Conservation (phyloP, 2,888 invertebrate genomes). For the Syritta pipiens region DNA sequence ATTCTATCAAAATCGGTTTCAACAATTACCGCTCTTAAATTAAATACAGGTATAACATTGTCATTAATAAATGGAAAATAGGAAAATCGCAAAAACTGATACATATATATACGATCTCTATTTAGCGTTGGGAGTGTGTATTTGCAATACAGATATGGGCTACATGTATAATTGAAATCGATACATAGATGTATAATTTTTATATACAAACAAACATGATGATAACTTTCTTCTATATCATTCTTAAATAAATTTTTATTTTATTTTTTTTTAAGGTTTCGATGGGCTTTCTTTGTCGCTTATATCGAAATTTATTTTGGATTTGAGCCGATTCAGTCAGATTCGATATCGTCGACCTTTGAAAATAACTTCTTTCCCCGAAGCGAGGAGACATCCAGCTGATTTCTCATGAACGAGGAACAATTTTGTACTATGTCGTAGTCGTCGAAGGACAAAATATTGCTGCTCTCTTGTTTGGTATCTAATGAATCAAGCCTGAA, state of each 20-base stretch:
- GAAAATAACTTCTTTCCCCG: constrained; percentile 76
- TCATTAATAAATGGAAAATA: constrained; percentile 12
- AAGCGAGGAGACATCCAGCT: constrained; percentile 74
- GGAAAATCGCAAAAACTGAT: constrained; percentile 20
- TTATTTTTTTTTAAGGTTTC: not conserved
- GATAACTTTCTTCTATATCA: constrained; percentile 31
- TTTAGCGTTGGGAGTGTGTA: constrained; percentile 9
- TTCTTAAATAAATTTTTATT: constrained; percentile 11
- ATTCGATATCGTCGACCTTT: constrained; percentile 75
- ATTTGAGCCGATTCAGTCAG: constrained; percentile 45
- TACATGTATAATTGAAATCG: constrained; percentile 20
- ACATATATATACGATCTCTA: constrained; percentile 8
- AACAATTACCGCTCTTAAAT: constrained; percentile 38
- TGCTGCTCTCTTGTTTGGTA: constrained; percentile 64
- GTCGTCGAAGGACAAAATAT: constrained; percentile 71
- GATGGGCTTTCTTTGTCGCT: not conserved
- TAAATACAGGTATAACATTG: too few species aligned
- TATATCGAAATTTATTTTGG: constrained; percentile 12
- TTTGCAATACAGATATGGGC: constrained; percentile 35
- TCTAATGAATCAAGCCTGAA: constrained; percentile 67
- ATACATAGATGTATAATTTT: constrained; percentile 20
- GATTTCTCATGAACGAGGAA: constrained; percentile 68
- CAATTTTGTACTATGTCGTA: constrained; percentile 68
- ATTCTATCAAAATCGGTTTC: constrained; percentile 14
- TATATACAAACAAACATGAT: constrained; percentile 52